Base-by-base conservation (phyloP, 2,888 invertebrate genomes). In the Macropis europaea region DNA sequence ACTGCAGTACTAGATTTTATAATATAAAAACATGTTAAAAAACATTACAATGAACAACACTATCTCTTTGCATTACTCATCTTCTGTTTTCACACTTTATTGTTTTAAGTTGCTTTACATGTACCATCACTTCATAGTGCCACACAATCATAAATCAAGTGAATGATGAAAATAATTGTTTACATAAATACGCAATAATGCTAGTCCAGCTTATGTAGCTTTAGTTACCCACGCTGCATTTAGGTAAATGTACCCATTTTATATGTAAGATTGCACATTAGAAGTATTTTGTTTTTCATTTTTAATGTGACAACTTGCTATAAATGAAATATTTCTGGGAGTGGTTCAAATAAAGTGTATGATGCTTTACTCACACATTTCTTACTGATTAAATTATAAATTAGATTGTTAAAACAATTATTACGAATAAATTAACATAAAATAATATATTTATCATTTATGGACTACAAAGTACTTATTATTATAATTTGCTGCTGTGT, bases 51-150 rank as follows among this genome's bases (percentile, higher is more conserved):
- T 40, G 50, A 48, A 26, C 28, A 45, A 45, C 28, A 71, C 61
- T 70, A 56, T 66, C 13, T 73, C 54, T 50, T 30, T 66, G 71
- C 74, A 82, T 60, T 66, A 74, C 84, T 82, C 63, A 62, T 69
- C 50, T 78, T 72, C 7, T 59, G 40, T 80, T 73, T 32, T 71
- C 64, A 73, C 34, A 15, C 74, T 76, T 57, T 42, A 32, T 73
- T 48, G 54, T 73, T 66, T 66, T 60, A 48, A 68, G 57, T 68
- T 77, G 79, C 82, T 82, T 82, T 81, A 74, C 73, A 68, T 64
- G 59, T 52, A 50, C 42, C 45, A 60, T 19, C 59, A 32, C 62
- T 57, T n/a, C 24, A 11, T 50, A 47, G n/a, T 38, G 19, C 56
- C 30, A 22, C 17, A 52, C 32, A 19, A 48, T 52, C 38, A 30